phyloP scores from a whole-genome alignment of 2,113 vertebrate genomes.

The Phrynosoma blainvillii region DNA sequence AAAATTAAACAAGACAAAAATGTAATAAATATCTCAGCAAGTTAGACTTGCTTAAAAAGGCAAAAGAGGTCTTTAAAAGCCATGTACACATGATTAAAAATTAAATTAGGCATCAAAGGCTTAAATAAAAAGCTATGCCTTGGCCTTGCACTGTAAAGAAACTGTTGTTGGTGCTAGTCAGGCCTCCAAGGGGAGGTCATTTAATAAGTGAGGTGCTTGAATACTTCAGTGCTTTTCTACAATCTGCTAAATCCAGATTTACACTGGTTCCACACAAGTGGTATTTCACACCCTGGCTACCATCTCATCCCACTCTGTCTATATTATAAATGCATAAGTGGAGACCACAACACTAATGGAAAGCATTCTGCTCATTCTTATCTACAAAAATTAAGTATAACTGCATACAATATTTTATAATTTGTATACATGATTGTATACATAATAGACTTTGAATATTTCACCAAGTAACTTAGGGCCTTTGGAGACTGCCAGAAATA shows the following conservation, averaged over 20 bases:
- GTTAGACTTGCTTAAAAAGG: no score
- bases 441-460: background rate
- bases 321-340: background rate
- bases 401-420: background rate
- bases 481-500: no score
- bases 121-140: no score
- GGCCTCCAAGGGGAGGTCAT: no score
- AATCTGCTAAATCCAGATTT: background rate
- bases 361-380: background rate
- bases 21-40: no score
- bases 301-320: background rate
- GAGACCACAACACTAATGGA: background rate
- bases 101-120: no score
- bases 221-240: background rate
- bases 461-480: background rate
- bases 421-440: background rate
- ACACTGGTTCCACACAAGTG: background rate
- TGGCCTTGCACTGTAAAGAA: no score
- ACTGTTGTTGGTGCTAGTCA: no score
- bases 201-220: no score
- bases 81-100: no score
- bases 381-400: background rate
- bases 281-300: background rate
- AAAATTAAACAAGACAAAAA: no score
- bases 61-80: no score